A percentile compares a stretch with the other conserved stretches of the same genome.
phyloP scores from a whole-genome alignment of 2,113 vertebrate species.

The Coryphaenoides rupestris region DNA sequence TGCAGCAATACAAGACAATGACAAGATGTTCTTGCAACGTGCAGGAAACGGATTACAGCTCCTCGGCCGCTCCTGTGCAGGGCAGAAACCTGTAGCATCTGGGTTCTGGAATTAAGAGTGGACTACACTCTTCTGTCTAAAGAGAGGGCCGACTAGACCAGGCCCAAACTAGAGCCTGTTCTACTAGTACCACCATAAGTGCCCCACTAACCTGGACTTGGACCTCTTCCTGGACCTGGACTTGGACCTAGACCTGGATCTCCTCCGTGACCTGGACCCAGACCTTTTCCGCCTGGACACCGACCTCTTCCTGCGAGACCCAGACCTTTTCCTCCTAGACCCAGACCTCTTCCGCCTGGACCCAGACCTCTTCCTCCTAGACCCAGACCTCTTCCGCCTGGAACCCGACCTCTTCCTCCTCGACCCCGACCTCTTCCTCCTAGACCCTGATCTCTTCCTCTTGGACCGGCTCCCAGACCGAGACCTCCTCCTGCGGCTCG shows the following conservation, averaged over 20 bases:
- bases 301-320: not conserved
- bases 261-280: not conserved
- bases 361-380: conserved; percentile 37
- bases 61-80: too few relatives aligned
- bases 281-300: conserved; percentile 16
- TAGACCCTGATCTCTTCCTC: conserved; percentile 34
- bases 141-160: not conserved
- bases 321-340: not conserved
- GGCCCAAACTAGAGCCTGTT: not conserved
- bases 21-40: not conserved
- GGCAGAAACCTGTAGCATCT: too few relatives aligned
- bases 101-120: too few relatives aligned
- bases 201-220: conserved; percentile 40
- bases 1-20: conserved; percentile 11
- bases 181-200: not conserved
- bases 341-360: conserved; percentile 12
- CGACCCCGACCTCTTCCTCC: conserved; percentile 45
- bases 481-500: conserved; percentile 44
- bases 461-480: conserved; percentile 51
- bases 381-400: conserved; percentile 47
- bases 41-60: too few relatives aligned
- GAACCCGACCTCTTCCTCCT: conserved; percentile 12
- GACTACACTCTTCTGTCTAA: too few relatives aligned
- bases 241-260: not conserved
- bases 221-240: conserved; percentile 37